Conservation (phyloP, 2,113 vertebrate species). For the Globicephala melas region DNA sequence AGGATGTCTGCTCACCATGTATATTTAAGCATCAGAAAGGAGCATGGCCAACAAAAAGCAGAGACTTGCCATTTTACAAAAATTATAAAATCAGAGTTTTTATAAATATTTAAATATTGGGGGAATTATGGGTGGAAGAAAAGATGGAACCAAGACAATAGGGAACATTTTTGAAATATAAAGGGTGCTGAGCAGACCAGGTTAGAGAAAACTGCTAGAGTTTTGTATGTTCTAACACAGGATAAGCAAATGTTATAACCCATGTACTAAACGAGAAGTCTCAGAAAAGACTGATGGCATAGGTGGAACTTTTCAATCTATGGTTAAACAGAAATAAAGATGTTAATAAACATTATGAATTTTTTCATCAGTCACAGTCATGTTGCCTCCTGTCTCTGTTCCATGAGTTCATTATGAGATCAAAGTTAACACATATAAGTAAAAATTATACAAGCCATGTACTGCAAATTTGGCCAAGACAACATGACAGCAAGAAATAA, state of each 20-base stretch:
- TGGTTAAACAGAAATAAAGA: neutral
- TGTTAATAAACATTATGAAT: neutral
- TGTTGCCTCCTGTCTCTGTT: neutral
- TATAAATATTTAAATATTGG: neutral
- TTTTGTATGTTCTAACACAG: neutral
- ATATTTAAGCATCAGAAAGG: neutral
- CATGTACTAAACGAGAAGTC: neutral
- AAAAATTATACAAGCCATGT: neutral
- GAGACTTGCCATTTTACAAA: neutral
- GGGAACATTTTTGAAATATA: neutral
- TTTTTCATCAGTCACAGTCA: neutral
- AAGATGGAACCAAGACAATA: neutral
- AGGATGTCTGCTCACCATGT: neutral
- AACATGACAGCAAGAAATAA: neutral
- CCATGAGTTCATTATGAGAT: neutral
- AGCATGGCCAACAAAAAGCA: neutral
- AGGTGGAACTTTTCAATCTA: neutral
- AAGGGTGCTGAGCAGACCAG: neutral
- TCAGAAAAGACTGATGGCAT: neutral
- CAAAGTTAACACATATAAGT: neutral
- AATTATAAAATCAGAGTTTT: neutral
- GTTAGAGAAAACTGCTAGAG: neutral
- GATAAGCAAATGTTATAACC: neutral
- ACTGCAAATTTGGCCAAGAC: neutral
- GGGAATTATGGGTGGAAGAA: neutral